phyloP scores from a whole-genome alignment of 2,888 invertebrate genomes.

The Sminthurides aquaticus region DNA sequence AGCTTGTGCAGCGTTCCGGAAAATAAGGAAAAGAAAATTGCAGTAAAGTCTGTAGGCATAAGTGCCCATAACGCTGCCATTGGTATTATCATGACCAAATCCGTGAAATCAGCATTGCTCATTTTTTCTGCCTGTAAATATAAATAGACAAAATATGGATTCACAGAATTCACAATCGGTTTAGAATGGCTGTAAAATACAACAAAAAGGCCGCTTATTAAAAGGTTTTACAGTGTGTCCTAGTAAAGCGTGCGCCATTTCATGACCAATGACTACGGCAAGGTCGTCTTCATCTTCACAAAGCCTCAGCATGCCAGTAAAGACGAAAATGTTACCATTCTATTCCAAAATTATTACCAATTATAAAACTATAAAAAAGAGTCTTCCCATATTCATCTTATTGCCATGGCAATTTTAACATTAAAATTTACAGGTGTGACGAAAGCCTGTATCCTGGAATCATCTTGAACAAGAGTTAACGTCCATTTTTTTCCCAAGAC shows the following conservation, averaged over 20 bases:
- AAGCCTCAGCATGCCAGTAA: conserved; percentile 51
- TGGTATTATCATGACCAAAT: conserved; percentile 49
- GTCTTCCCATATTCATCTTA: too few species aligned
- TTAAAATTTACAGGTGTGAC: too few species aligned
- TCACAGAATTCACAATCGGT: neutral
- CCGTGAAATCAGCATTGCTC: conserved; percentile 50
- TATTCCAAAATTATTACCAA: too few species aligned
- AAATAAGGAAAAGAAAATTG: conserved; percentile 50
- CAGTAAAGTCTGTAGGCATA: conserved; percentile 52
- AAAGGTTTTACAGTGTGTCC: conserved; percentile 33
- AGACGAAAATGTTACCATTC: conserved; percentile 57
- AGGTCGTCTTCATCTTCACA: conserved; percentile 52
- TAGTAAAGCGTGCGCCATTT: conserved; percentile 56
- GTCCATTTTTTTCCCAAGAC: too few species aligned
- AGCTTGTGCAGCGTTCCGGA: conserved; percentile 48
- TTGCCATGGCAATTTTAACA: too few species aligned
- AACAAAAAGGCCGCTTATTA: neutral
- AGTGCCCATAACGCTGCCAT: conserved; percentile 53
- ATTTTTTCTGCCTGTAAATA: conserved; percentile 49
- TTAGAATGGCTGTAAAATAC: neutral
- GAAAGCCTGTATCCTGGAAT: too few species aligned
- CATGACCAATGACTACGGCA: conserved; percentile 54
- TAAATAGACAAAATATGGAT: neutral
- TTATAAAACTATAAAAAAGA: too few species aligned
- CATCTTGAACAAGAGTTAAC: too few species aligned